Evolutionary conservation across 2,797 vertebrate genomes (phyloP).

Genomic region (Phoebastria nigripes): DNA sequence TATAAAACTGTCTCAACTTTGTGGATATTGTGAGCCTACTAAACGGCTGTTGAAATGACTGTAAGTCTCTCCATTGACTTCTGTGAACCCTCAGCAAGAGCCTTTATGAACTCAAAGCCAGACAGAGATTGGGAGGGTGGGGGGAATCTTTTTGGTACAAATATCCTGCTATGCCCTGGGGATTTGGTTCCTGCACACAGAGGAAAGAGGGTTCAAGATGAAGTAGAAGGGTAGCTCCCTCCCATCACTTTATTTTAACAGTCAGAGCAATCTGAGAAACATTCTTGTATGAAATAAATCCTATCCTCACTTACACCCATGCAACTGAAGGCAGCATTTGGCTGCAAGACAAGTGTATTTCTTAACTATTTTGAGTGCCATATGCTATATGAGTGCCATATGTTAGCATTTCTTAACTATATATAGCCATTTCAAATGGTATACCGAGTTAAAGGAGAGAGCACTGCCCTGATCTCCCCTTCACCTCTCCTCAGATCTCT

Average conservation of each 20-base stretch:
- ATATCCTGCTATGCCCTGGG: neutral
- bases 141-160: neutral
- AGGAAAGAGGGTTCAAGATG: neutral
- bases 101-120: neutral
- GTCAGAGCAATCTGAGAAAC: conserved; percentile 51
- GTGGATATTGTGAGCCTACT: neutral
- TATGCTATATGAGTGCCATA: conserved; percentile 64
- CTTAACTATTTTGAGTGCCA: conserved; percentile 67
- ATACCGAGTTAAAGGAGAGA: neutral
- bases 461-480: neutral
- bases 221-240: conserved; percentile 40
- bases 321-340: conserved; percentile 63
- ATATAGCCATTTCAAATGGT: conserved; percentile 54
- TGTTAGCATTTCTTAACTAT: conserved; percentile 62
- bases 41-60: neutral
- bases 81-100: neutral
- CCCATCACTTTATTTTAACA: conserved; percentile 46
- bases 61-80: neutral
- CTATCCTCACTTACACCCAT: conserved; percentile 68
- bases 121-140: neutral
- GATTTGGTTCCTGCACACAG: neutral
- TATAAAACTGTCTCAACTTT: neutral
- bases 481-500: conserved; percentile 15
- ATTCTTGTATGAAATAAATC: conserved; percentile 58
- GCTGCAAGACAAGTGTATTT: conserved; percentile 64